Base-by-base conservation (phyloP, 2,888 invertebrate genomes). In the Drosophila kuntzei region DNA sequence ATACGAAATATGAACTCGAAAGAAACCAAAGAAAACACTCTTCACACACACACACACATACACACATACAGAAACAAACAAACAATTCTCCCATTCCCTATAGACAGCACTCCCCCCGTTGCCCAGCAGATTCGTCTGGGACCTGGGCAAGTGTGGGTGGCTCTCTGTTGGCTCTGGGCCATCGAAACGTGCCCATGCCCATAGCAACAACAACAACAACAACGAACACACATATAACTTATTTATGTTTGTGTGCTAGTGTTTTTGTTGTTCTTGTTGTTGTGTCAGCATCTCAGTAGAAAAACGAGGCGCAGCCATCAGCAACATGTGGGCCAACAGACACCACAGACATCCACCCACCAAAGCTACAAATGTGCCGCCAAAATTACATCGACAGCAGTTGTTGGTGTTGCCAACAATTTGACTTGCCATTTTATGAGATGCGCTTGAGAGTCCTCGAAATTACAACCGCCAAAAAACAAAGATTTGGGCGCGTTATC, bases 1-100 rank as follows among this genome's bases (percentile, higher is more conserved):
- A 80, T 80, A 84, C 87, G 83, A 87, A 84, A 84, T 87, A 87
- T 87, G 82, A 84, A 76, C 78, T 63, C 55, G 66, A 84, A 83
- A 77, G 77, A 57, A 71, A 72, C 64, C 25, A 71, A 66, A 73
- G 73, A 86, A 76, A 81, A 81, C 77, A 68, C 64, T 65, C 73
- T 67, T 67, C 55, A 16, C 44, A 53, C 55, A 66, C 32, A 60
- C 55, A 51, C 16, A 61, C 27, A 47, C 25, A 63, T 20, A 39
- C 34, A 29, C 34, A 64, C 27, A 11, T 14, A 16, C 20, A 27
- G 2, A 57, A 14, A 47, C 41, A 60, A 29, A 65, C 47, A 43
- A 50, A 54, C 54, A 51, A 27, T 62, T 57, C 62, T 60, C 22
- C 51, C 59, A 57, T 67, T 71, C 71, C 71, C 67, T 64, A 60